These are phyloP conservation scores for crab-eating macaque (Macaca fascicularis) DNA, from an alignment of 2,113 vertebrate genomes.

Conservation along the genomic window T2T-MFA8v1.1 NC_088384.1:62283001-62283500, in stretches of 20 bases:
- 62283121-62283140: conserved; percentile 84
- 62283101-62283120: conserved; percentile 77
- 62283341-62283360: not conserved
- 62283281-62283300: conserved; percentile 87
- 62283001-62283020: conserved; percentile 32
- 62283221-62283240: conserved; percentile 88
- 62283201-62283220: conserved; percentile 82
- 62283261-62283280: conserved; percentile 81
- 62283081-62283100: conserved; percentile 58
- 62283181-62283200: conserved; percentile 81
- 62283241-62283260: conserved; percentile 84
- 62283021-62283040: not conserved
- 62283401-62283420: not conserved
- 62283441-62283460: not conserved
- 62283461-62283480: not conserved
- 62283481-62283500: not conserved
- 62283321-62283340: not conserved
- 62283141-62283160: conserved; percentile 82
- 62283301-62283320: not conserved
- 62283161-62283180: conserved; percentile 84
- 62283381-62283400: not conserved
- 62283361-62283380: not conserved
- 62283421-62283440: not conserved
- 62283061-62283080: conserved; percentile 4
- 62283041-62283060: conserved; percentile 37